These are phyloP conservation scores for Iphiclides podalirius DNA, from an alignment of 2,888 invertebrate species.

Conservation along the genomic window DNA sequence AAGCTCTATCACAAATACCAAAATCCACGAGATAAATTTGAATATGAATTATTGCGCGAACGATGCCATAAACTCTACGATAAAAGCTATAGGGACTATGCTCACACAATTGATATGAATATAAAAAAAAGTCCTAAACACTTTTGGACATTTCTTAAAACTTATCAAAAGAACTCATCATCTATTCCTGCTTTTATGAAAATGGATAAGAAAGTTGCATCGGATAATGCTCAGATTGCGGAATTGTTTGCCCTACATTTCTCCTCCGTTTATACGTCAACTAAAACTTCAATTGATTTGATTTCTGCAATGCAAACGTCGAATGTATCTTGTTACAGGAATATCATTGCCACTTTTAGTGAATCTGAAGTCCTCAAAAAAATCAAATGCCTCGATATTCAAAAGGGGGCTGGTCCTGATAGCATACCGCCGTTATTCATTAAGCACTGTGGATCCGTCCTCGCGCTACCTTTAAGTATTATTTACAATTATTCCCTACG, in stretches of 20 bases:
- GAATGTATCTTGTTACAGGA: no score
- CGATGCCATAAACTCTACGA: not conserved
- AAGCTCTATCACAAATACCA: not conserved
- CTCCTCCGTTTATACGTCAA: no score
- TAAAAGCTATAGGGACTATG: not conserved
- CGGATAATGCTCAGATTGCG: not conserved
- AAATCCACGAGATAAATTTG: not conserved
- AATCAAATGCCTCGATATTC: not conserved
- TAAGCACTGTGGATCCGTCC: not conserved
- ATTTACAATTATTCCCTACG: not conserved
- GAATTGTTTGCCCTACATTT: not conserved
- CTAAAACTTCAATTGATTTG: not conserved
- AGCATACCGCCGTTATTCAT: not conserved
- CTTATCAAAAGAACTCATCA: not conserved
- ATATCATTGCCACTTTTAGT: no score
- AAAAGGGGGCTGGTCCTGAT: not conserved
- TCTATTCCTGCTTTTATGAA: no score
- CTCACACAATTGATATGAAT: not conserved
- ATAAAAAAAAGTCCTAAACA: not conserved
- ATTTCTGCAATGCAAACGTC: no score
- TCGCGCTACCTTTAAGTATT: not conserved
- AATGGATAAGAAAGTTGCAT: not conserved
- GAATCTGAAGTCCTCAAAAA: not conserved
- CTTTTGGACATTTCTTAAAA: not conserved
- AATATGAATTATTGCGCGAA: constrained; percentile 4